Evolutionary conservation across 2,797 vertebrate genomes (phyloP), one percentile per base, ranked within the genome.

Genomic region (Melanogrammus aeglefinus): DNA sequence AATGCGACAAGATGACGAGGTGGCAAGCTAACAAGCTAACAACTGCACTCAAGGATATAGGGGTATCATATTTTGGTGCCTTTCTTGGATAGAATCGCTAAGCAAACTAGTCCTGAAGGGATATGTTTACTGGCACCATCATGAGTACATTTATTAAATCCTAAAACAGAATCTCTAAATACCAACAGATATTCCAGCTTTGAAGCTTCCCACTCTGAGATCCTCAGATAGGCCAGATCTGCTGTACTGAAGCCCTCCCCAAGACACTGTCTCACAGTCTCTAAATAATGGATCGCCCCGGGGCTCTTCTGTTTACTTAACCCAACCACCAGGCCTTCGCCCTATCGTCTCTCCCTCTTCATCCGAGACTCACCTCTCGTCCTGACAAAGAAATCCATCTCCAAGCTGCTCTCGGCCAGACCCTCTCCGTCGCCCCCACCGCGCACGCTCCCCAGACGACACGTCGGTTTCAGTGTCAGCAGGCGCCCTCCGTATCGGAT

Each of bases 401-500:
- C 33, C 12, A 4, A 16, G 41, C 41, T 44, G 41, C 10, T 31
- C 71, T 72, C 75, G 75, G 57, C 76, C 85, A 73, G 84, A 76
- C 73, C 79, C 79, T 75, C 79, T 75, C 84, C 85, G 51, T 47
- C 38, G 81, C 72, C 74, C 74, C 72, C 72, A 75, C 77, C 82
- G 80, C 79, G 73, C 76, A 29, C 38, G 47, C 44, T 84, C 79
- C 81, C 5, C 5, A 75, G 66, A 41, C 79, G 57, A n/a, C 0
- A 24, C 57, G 3, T 24, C 8, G n/a, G 57, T 10, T 24, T 8
- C 57, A 2, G 57, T 10, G 18, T 86, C 79, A 82, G 47, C 74
- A 75, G 81, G 81, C 44, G 74, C 81, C 36, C 86, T 93, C 80
- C 78, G 84, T 88, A 93, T 94, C 90, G 86, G 74, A 91, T 91